Evolutionary conservation across 1,140 invertebrate genomes (phyloP).

Genomic region (Saxidomus purpurata): DNA sequence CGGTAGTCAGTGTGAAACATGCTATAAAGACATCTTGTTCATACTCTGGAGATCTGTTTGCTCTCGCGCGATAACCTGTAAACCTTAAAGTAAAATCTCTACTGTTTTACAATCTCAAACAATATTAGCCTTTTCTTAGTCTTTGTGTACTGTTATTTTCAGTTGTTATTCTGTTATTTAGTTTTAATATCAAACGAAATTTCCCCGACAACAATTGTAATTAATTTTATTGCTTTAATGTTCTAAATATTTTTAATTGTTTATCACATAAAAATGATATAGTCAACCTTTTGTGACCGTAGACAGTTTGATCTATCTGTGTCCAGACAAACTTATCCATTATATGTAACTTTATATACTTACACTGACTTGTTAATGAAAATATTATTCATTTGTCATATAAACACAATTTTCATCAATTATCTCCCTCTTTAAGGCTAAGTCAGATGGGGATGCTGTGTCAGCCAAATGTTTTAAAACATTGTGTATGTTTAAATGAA

Average conservation of each 20-base stretch:
- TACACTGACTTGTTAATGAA: conserved; percentile 8
- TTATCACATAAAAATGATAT: conserved; percentile 8
- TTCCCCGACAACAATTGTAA: too few species aligned
- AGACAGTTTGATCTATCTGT: not conserved
- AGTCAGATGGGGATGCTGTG: not conserved
- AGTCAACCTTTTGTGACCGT: not conserved
- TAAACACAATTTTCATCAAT: conserved; percentile 17
- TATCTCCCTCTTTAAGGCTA: not conserved
- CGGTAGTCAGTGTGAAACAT: not conserved
- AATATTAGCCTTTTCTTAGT: too few species aligned
- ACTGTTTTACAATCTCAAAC: too few species aligned
- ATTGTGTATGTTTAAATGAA: not conserved
- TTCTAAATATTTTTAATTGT: conserved; percentile 14
- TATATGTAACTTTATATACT: conserved; percentile 12
- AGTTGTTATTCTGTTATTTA: too few species aligned
- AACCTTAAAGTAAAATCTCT: too few species aligned
- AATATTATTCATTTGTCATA: conserved; percentile 20
- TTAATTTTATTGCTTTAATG: not conserved
- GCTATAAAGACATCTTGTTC: not conserved
- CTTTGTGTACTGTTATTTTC: too few species aligned
- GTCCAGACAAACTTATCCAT: conserved; percentile 1
- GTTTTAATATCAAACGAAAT: too few species aligned
- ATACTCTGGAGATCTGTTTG: not conserved
- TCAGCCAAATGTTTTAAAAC: not conserved
- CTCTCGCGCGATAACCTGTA: too few species aligned